Evolutionary conservation across 2,113 vertebrate genomes (phyloP).

Genomic region (Oenanthe oenanthe): DNA sequence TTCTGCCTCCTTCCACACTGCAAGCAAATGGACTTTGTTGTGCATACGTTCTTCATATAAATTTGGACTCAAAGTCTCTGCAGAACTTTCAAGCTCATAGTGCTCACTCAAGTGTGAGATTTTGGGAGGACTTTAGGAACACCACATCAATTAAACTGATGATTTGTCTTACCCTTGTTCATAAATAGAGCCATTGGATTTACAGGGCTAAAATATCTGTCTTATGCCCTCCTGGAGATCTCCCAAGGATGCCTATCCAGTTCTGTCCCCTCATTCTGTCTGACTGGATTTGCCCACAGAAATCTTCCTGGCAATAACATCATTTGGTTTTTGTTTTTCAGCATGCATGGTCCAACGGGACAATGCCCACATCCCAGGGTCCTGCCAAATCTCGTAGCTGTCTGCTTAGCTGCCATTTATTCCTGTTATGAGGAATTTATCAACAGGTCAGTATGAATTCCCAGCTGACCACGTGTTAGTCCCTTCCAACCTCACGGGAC

Average conservation of each 20-base stretch:
- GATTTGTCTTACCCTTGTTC: not conserved
- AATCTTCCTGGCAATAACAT: not conserved
- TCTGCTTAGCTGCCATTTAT: slow-evolving; percentile 98
- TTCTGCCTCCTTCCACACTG: not conserved
- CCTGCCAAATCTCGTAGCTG: slow-evolving; percentile 96
- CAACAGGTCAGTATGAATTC: slow-evolving; percentile 89
- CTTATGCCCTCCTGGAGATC: not conserved
- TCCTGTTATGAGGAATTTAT: slow-evolving; percentile 99
- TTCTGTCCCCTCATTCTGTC: not conserved
- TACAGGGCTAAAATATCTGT: not conserved
- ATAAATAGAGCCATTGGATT: not conserved
- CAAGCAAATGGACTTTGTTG: not conserved
- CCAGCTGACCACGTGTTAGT: not conserved
- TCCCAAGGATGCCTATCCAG: not conserved
- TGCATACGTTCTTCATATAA: accelerated
- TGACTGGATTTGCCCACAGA: not conserved
- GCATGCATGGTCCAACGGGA: slow-evolving; percentile 97
- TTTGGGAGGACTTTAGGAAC: not conserved
- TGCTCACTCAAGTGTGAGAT: not conserved
- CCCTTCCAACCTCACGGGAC: not conserved
- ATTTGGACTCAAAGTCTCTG: not conserved
- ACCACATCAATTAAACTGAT: not conserved
- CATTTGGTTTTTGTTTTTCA: slow-evolving; percentile 69
- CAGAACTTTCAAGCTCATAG: not conserved
- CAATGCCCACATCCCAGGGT: slow-evolving; percentile 98